A percentile compares a stretch with the other conserved stretches of the same genome.
phyloP scores from a whole-genome alignment of 2,888 invertebrate species.

The Mythimna ferrago region DNA sequence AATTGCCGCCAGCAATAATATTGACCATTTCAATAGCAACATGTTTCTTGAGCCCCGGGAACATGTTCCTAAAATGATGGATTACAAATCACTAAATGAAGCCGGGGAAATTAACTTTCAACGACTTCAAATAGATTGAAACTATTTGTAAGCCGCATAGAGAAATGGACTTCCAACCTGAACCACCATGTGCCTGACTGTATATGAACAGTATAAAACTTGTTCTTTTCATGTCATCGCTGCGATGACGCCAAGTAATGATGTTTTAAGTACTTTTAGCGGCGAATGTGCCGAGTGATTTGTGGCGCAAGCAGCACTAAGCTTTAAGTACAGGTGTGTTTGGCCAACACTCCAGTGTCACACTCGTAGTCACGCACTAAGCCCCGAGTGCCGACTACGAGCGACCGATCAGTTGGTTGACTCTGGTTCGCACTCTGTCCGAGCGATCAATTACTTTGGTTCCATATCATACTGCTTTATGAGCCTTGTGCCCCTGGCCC shows the following conservation, averaged over 20 bases:
- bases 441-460: not conserved
- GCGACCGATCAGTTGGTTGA: not conserved
- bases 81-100: not conserved
- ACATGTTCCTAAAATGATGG: not conserved
- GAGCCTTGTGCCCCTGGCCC: constrained; percentile 20
- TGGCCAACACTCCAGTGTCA: not conserved
- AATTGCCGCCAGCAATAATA: not conserved
- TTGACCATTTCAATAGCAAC: not conserved
- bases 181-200: not conserved
- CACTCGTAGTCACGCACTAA: too few relatives aligned
- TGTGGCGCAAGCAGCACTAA: not conserved
- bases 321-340: not conserved
- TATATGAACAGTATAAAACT: too few relatives aligned
- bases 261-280: not conserved
- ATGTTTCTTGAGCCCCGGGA: not conserved
- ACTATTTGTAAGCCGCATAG: not conserved
- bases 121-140: not conserved
- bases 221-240: too few relatives aligned
- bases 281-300: not conserved
- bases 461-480: not conserved
- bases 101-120: not conserved
- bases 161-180: not conserved
- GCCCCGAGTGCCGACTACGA: too few relatives aligned
- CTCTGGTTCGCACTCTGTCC: constrained; percentile 3
- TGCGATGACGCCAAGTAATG: not conserved